phyloP scores from a whole-genome alignment of 1,140 invertebrate genomes.

The Neodiprion virginianus region DNA sequence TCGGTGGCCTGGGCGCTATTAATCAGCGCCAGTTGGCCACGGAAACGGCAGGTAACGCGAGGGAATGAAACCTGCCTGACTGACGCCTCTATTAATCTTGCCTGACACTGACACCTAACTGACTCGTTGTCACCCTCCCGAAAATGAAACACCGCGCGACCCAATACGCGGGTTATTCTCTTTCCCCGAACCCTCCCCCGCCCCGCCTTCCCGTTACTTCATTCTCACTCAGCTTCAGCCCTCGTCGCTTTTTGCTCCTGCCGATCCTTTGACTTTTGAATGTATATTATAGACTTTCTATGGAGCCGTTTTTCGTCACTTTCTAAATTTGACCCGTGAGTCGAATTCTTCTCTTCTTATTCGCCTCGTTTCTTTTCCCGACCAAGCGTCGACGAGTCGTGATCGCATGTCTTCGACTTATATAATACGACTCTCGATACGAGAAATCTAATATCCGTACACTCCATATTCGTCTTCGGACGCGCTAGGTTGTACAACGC shows the following conservation, averaged over 20 bases:
- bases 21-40: constrained; percentile 13
- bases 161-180: background rate
- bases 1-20: constrained; percentile 12
- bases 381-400: no score
- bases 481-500: no score
- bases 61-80: background rate
- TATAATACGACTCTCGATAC: no score
- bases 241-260: background rate
- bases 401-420: no score
- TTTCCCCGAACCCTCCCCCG: background rate
- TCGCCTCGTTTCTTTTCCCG: background rate
- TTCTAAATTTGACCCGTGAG: background rate
- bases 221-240: no score
- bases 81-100: constrained; percentile 7
- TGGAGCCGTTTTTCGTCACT: background rate
- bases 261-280: background rate
- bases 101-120: background rate
- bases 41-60: constrained; percentile 4
- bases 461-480: no score
- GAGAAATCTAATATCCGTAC: no score
- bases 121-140: constrained; percentile 6
- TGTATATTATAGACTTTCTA: background rate
- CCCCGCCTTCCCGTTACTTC: background rate
- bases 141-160: constrained; percentile 6
- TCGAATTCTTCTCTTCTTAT: background rate